Conservation (phyloP, 1,140 invertebrate genomes). For the Eriocheir sinensis region DNA sequence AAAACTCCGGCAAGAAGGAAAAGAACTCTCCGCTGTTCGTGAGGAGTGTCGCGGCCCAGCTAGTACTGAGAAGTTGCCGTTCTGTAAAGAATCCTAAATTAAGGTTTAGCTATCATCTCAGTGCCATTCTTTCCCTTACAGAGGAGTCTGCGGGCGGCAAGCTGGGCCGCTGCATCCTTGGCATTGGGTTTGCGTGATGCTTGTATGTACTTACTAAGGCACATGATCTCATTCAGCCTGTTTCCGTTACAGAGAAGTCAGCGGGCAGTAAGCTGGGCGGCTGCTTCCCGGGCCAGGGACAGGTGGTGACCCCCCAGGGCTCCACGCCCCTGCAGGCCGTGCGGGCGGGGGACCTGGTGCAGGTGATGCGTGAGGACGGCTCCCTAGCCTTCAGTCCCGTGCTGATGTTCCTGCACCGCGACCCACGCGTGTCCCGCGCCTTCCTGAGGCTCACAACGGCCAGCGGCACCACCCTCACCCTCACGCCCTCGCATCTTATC, state of each 20-base stretch:
- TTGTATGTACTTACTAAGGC: too few species aligned
- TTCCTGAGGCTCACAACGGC: constrained; percentile 89
- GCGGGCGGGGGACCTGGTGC: constrained; percentile 89
- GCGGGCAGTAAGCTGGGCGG: constrained; percentile 89
- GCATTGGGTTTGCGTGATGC: too few species aligned
- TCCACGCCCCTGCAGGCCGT: constrained; percentile 85
- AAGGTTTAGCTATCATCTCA: too few species aligned
- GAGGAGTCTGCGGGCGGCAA: too few species aligned
- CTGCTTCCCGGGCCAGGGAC: constrained; percentile 88
- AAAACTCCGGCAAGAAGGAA: too few species aligned
- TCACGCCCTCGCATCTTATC: constrained; percentile 94
- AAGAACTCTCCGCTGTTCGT: too few species aligned
- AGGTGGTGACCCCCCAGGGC: constrained; percentile 85
- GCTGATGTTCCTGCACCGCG: constrained; percentile 93
- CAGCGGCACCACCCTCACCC: constrained; percentile 87
- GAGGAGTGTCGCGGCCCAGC: too few species aligned
- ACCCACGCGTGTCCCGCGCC: constrained; percentile 85
- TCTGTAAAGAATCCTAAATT: too few species aligned
- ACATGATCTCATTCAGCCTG: background rate
- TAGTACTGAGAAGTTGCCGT: too few species aligned
- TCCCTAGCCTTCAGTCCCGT: constrained; percentile 91
- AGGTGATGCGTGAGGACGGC: constrained; percentile 87
- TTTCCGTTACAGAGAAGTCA: constrained; percentile 92
- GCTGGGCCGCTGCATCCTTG: too few species aligned
- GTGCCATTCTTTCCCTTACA: too few species aligned